Conservation (phyloP, 2,797 vertebrate genomes). For the Sphenopsis melanotis region DNA sequence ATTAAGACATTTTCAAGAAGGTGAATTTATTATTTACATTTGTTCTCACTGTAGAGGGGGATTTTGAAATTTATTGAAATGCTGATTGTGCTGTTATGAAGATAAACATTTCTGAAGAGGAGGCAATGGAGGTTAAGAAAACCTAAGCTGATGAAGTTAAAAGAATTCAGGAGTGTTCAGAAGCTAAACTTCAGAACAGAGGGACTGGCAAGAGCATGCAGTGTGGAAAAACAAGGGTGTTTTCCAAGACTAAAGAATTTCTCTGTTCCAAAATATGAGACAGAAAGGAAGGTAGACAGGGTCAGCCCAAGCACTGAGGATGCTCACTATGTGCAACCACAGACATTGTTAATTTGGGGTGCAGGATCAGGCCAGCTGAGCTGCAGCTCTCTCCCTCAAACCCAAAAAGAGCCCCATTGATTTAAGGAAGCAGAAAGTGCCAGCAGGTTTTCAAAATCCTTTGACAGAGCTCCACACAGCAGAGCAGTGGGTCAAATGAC, state of each 20-base stretch:
- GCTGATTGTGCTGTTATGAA: conserved; percentile 32
- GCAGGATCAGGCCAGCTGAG: background rate
- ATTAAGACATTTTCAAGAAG: conserved; percentile 35
- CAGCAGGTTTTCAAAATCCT: background rate
- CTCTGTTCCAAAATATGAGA: background rate
- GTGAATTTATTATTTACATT: conserved; percentile 50
- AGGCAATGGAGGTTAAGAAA: conserved; percentile 58
- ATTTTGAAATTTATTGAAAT: conserved; percentile 66
- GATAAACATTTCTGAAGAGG: conserved; percentile 55
- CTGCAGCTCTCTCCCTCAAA: background rate
- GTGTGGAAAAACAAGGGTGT: background rate
- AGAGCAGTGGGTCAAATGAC: background rate
- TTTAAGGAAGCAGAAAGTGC: background rate
- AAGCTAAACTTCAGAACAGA: conserved; percentile 42
- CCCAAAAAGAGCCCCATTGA: background rate
- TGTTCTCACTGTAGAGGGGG: conserved; percentile 19
- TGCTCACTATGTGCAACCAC: background rate
- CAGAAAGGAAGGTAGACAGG: background rate
- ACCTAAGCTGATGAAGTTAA: conserved; percentile 42
- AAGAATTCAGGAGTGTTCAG: conserved; percentile 35
- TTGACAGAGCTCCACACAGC: background rate
- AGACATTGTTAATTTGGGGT: background rate
- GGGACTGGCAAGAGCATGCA: conserved; percentile 18
- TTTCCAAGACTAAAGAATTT: background rate
- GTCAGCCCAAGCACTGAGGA: background rate